These are phyloP conservation scores for Porites divaricata DNA, from an alignment of 92 coral and sea anemone genomes.

Conservation along the genomic window DNA sequence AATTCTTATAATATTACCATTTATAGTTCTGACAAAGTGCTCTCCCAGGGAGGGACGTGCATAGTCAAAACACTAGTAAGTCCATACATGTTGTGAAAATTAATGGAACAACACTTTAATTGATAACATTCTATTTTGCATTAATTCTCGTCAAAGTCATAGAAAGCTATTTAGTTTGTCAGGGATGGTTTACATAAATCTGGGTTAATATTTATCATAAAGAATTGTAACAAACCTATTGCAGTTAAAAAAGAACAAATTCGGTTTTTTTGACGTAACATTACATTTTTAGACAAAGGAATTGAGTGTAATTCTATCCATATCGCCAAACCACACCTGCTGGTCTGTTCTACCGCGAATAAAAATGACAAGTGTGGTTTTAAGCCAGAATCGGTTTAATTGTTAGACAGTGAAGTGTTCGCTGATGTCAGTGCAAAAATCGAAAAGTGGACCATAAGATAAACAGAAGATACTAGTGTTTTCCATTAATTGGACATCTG, in stretches of 20 bases:
- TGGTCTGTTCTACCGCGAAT: constrained; percentile 2
- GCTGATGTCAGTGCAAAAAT: constrained; percentile 25
- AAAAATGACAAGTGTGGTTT: constrained; percentile 27
- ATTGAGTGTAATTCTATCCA: not conserved
- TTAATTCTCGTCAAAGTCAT: not conserved
- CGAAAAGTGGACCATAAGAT: constrained; percentile 2
- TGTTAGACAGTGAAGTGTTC: constrained; percentile 4
- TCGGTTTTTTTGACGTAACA: not conserved
- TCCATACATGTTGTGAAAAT: not conserved
- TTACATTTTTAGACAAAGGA: not conserved
- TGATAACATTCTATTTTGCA: not conserved
- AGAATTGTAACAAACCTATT: not conserved
- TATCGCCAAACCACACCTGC: constrained; percentile 21
- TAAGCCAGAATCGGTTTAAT: constrained; percentile 11
- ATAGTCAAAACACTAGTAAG: not conserved
- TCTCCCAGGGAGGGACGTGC: not conserved
- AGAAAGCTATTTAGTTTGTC: not conserved
- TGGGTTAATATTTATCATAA: not conserved
- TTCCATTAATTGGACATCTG: constrained; percentile 43
- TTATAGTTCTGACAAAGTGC: not conserved
- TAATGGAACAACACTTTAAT: not conserved
- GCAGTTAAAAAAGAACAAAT: not conserved
- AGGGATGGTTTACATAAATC: not conserved
- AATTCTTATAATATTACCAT: not conserved
- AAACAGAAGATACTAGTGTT: constrained; percentile 11